These are phyloP conservation scores for Meta bourneti DNA, from an alignment of 2,888 invertebrate species.

Conservation along the genomic window DNA sequence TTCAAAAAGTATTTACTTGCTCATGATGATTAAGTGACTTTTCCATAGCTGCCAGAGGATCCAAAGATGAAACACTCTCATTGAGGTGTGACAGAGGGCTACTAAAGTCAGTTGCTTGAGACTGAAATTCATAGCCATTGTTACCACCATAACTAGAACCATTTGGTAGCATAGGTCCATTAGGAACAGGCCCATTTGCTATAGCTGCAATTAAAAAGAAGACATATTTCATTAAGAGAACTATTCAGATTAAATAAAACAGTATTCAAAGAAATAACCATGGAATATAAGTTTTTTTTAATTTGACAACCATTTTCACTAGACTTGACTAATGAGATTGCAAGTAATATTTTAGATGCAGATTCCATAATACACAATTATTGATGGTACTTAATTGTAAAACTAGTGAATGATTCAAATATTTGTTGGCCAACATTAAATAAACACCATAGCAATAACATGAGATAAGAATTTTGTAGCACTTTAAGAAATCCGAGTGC, in stretches of 20 bases:
- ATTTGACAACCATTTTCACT: background rate
- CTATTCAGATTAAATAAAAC: background rate
- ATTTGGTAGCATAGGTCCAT: constrained; percentile 76
- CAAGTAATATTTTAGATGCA: too few species aligned
- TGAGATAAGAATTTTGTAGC: background rate
- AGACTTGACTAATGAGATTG: background rate
- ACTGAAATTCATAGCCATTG: constrained; percentile 78
- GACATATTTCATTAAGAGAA: background rate
- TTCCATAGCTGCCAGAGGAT: constrained; percentile 95
- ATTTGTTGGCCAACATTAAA: too few species aligned
- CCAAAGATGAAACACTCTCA: constrained; percentile 92
- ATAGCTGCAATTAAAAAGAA: constrained; percentile 73
- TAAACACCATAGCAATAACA: too few species aligned
- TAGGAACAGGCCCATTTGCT: constrained; percentile 77
- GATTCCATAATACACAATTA: too few species aligned
- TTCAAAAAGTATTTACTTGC: constrained; percentile 84
- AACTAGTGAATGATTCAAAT: too few species aligned
- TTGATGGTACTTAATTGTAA: too few species aligned
- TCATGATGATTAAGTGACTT: constrained; percentile 89
- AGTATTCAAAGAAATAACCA: background rate
- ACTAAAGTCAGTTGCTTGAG: constrained; percentile 79
- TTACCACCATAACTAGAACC: constrained; percentile 67
- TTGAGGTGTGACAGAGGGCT: constrained; percentile 91
- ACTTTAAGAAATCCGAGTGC: background rate
- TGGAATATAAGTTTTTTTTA: background rate